These are phyloP conservation scores for Tanypteryx hageni DNA, from an alignment of 2,888 invertebrate species.

Conservation along the genomic window DNA sequence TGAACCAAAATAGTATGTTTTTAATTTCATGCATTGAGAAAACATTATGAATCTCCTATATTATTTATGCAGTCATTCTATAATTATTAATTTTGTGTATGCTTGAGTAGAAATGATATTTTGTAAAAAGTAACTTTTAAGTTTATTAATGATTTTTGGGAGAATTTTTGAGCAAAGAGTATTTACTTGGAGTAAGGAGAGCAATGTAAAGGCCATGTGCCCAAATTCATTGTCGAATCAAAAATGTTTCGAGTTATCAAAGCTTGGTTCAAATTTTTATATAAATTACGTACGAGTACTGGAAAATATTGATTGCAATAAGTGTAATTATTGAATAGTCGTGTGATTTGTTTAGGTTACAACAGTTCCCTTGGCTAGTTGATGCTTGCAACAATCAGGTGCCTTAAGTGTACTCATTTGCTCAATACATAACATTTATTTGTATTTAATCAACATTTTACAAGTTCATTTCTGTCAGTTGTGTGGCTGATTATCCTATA, in stretches of 20 bases:
- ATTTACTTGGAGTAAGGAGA: neutral
- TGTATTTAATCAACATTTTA: neutral
- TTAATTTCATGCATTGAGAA: neutral
- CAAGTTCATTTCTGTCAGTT: neutral
- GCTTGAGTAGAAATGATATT: neutral
- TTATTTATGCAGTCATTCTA: constrained; percentile 6
- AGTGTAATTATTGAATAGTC: neutral
- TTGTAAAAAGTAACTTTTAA: constrained; percentile 17
- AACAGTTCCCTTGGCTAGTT: neutral
- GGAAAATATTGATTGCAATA: neutral
- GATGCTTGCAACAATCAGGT: constrained; percentile 18
- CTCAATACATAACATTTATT: constrained; percentile 14
- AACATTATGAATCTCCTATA: neutral
- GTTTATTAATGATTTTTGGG: neutral
- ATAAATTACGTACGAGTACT: neutral
- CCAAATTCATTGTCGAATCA: neutral
- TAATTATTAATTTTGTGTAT: neutral
- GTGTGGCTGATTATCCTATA: neutral
- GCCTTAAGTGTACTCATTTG: constrained; percentile 25
- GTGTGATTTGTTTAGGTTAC: neutral
- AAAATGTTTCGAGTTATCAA: neutral
- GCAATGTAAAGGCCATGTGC: neutral
- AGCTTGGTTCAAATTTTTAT: neutral
- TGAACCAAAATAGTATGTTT: neutral
- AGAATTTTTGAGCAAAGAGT: constrained; percentile 14